A percentile compares a stretch with the other conserved stretches of the same genome.
These are phyloP conservation scores for Euwallacea fornicatus DNA, from an alignment of 1,140 invertebrate species.

Conservation along the genomic window DNA sequence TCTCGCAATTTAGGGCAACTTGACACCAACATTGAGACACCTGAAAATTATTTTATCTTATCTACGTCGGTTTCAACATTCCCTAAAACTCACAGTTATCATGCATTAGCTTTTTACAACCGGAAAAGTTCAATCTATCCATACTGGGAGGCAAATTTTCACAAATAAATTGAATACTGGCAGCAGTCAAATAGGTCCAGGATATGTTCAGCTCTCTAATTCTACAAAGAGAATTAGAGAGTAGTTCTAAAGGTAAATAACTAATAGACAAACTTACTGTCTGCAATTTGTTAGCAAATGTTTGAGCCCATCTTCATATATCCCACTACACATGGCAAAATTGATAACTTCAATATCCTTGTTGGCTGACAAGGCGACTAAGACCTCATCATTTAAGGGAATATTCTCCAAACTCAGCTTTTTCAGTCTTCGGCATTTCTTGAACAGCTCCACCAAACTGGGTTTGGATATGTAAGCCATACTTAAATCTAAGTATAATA, in stretches of 20 bases:
- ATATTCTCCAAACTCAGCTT: slow-evolving; percentile 85
- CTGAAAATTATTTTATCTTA: slow-evolving; percentile 55
- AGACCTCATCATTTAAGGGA: slow-evolving; percentile 63
- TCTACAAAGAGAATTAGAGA: slow-evolving; percentile 54
- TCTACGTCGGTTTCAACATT: slow-evolving; percentile 1
- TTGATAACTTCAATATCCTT: slow-evolving; percentile 70
- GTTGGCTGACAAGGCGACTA: slow-evolving; percentile 68
- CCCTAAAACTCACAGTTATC: slow-evolving; percentile 67
- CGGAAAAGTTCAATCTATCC: slow-evolving; percentile 77
- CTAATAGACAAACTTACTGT: slow-evolving; percentile 57
- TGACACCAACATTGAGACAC: slow-evolving; percentile 65
- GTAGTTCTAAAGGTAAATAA: slow-evolving; percentile 23
- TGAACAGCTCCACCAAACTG: slow-evolving; percentile 66
- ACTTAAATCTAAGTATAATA: slow-evolving; percentile 84
- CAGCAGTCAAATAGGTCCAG: slow-evolving; percentile 73
- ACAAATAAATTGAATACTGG: slow-evolving; percentile 65
- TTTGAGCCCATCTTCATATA: slow-evolving; percentile 63
- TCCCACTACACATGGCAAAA: slow-evolving; percentile 70
- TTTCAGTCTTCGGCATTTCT: slow-evolving; percentile 68
- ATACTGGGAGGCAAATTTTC: slow-evolving; percentile 64
- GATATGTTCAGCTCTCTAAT: slow-evolving; percentile 76
- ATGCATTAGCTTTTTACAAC: slow-evolving; percentile 71
- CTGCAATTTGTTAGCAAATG: slow-evolving; percentile 63
- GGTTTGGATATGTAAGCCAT: slow-evolving; percentile 67
- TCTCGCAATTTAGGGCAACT: slow-evolving; percentile 75